Evolutionary conservation across 2,113 vertebrate genomes (phyloP), one percentile per base, ranked within the genome.

Genomic region (Macroglossus sobrinus): DNA sequence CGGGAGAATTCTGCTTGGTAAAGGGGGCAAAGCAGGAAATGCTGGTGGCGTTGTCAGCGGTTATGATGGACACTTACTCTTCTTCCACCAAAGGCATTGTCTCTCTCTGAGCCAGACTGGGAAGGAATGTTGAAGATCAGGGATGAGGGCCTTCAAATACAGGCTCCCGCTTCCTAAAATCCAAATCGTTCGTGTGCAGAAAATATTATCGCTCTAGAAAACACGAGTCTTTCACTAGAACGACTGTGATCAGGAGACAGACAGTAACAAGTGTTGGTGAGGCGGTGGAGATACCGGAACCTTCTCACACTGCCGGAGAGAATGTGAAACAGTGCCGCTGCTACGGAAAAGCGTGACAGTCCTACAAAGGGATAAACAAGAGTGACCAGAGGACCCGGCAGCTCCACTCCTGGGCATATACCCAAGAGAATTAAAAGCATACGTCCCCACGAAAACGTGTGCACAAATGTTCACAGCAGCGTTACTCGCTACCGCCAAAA

Each of bases 31-130:
- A 57, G 15, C 16, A 26, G n/a, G 35, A 57, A 18, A n/a, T 0
- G 0, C 18, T 13, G 22, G 40, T 57, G 76, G 64, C 21, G n/a
- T 55, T 7, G 1, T 5, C 21, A 21, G 0, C 14, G 24, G n/a
- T 35, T 50, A 13, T 1, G 4, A 12, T 26, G n/a, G 40, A 50
- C 19, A 10, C 55, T 61, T 43, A 4, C 28, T 2, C 82, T 71
- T 64, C 74, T 88, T 71, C 79, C 47, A 14, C 33, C 28, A 24
- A 63, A 81, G 40, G 43, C 38, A 59, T 28, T 22, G 9, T 63
- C 10, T 26, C 19, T 61, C 47, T 85, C 30, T 30, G 69, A 69
- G 21, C 40, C 76, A 40, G 10, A 45, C 7, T 33, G n/a, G 22
- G 21, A 21, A 69, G 19, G 22, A 75, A 75, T 7, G 38, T 38